These are phyloP conservation scores for Liodrosophila aerea DNA, from an alignment of 2,888 invertebrate species.

Conservation along the genomic window DNA sequence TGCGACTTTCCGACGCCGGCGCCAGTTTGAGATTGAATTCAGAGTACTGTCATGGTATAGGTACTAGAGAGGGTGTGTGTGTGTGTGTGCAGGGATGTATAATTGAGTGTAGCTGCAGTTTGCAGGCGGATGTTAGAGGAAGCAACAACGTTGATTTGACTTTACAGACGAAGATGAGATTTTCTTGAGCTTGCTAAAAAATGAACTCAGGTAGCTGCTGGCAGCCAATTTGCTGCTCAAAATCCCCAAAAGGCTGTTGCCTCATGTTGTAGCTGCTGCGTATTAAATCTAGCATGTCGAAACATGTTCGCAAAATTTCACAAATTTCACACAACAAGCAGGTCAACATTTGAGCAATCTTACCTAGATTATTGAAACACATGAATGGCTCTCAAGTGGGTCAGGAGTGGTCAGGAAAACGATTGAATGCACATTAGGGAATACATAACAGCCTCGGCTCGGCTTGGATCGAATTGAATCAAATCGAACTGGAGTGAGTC, in stretches of 20 bases:
- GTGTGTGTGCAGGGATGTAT: neutral
- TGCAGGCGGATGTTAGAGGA: constrained; percentile 43
- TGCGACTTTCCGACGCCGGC: constrained; percentile 46
- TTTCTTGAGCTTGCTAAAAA: constrained; percentile 45
- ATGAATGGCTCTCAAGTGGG: constrained; percentile 48
- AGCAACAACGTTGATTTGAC: constrained; percentile 53
- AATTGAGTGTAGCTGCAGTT: constrained; percentile 16
- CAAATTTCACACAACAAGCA: constrained; percentile 37
- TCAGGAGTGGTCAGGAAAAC: constrained; percentile 31
- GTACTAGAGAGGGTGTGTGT: constrained; percentile 22
- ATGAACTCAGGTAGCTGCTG: constrained; percentile 37
- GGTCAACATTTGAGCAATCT: constrained; percentile 22
- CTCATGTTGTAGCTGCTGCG: neutral
- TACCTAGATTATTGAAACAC: constrained; percentile 50
- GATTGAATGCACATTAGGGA: constrained; percentile 44
- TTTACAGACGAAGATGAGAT: constrained; percentile 62
- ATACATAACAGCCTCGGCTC: constrained; percentile 27
- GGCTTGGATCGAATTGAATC: constrained; percentile 4
- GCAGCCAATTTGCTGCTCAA: constrained; percentile 38
- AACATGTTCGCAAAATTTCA: constrained; percentile 31
- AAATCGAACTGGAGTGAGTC: constrained; percentile 12
- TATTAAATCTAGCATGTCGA: constrained; percentile 24
- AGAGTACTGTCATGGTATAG: neutral
- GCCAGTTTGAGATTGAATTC: neutral
- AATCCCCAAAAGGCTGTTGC: constrained; percentile 21